Base-by-base conservation (phyloP, 1,140 invertebrate genomes). In the Penaeus japonicus region DNA sequence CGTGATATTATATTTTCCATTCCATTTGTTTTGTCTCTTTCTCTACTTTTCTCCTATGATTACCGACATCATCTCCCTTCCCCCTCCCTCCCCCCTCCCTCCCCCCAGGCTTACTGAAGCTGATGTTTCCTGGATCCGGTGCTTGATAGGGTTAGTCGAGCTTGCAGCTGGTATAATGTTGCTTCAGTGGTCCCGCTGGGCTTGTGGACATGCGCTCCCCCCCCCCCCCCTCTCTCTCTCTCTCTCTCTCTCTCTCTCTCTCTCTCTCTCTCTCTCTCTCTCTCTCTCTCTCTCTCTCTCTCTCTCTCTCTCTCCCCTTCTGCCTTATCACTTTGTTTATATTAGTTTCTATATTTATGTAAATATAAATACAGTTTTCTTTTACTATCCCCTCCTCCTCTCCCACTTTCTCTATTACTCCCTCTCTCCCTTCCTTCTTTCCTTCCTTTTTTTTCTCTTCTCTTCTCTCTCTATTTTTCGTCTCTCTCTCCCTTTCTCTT, bases 91-190 rank as follows among this genome's bases (percentile, higher is more conserved):
- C 24, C 27, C 27, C 27, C 17, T 15, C 70, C 20, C n/a, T n/a
- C 27, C 15, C 70, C 27, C 35, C 35, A 30, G 27, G 70, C 70
- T 27, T 73, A 18, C 35, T 27, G 70, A 73, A 32, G 27, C 70
- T 27, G 10, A 18, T 32, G 70, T 32, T 30, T 73, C 70, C 70
- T 73, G 70, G 70, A 73, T 30, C 70, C 35, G 70, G 70, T 73
- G 70, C 70, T 73, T 73, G 70, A 73, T 73, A 73, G 70, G n/a
- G 70, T 73, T 73, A 73, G 70, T 73, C 70, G 35, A 73, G 70
- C 70, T 73, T 73, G 70, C 70, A 30, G 70, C 27, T 73, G 70
- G 35, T 73, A 30, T 30, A 22, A 20, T 73, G 70, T 32, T 65
- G 27, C 12, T 73, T 27, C 24, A n/a, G 22, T 73, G 70, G 47